phyloP scores from a whole-genome alignment of 2,888 invertebrate genomes.

The Callyntrura sp. region DNA sequence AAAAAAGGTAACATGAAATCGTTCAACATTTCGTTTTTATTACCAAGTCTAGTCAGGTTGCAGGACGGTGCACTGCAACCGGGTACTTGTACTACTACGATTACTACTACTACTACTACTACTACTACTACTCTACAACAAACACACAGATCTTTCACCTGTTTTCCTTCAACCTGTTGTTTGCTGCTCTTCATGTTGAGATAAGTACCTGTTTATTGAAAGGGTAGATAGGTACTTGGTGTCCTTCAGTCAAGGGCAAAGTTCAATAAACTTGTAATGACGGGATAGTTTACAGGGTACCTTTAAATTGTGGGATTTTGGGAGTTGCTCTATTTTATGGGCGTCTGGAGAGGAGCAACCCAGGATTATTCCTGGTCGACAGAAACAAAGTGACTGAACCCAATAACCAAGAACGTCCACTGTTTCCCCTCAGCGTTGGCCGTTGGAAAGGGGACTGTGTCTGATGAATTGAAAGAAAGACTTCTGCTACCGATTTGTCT shows the following conservation, averaged over 20 bases:
- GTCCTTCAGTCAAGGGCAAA: constrained; percentile 41
- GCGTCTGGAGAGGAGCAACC: too few relatives aligned
- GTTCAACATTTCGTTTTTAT: constrained; percentile 39
- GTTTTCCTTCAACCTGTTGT: constrained; percentile 53
- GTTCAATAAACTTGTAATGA: constrained; percentile 47
- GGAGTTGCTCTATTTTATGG: too few relatives aligned
- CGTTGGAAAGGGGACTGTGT: constrained; percentile 83
- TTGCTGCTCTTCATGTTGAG: constrained; percentile 15
- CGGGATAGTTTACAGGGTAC: too few relatives aligned
- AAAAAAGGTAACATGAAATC: constrained; percentile 32
- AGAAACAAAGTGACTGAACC: too few relatives aligned
- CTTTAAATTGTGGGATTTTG: too few relatives aligned
- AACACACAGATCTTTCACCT: constrained; percentile 38
- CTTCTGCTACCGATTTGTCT: constrained; percentile 11
- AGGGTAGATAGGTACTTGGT: constrained; percentile 37
- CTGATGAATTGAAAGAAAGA: constrained; percentile 3
- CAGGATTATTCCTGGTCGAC: too few relatives aligned
- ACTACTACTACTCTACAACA: too few relatives aligned
- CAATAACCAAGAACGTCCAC: too few relatives aligned
- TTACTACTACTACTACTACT: too few relatives aligned
- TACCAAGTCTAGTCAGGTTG: constrained; percentile 53
- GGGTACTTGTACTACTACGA: too few relatives aligned
- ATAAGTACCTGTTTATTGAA: constrained; percentile 34
- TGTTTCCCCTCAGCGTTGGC: constrained; percentile 99
- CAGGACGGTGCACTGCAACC: too few relatives aligned